Evolutionary conservation across 2,888 invertebrate species (phyloP), one percentile per base, ranked within the genome.

Genomic region (Alviniconcha strummeri): DNA sequence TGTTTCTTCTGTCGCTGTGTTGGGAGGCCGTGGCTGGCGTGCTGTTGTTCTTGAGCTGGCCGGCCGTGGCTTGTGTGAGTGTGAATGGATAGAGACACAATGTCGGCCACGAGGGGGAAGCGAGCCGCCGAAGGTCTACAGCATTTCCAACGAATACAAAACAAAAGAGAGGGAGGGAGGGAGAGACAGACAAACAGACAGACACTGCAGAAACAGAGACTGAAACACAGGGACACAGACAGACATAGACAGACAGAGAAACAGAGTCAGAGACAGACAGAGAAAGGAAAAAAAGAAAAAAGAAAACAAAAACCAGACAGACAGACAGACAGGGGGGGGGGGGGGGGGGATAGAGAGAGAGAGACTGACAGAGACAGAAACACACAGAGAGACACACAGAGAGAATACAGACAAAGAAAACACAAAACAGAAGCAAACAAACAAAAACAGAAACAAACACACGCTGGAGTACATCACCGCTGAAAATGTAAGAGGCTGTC

Each of bases 401-500:
- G 15, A 64, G 15, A 15, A 64, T 13, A 64, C 1, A 64, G 15
- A 64, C 11, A 64, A 64, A 64, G 15, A 64, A 15, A 64, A 64
- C 1, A 64, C 64, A 64, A 64, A 64, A 64, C 9, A 64, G 64
- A 64, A 64, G 64, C 9, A 64, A 64, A 4, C 64, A 64, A 15
- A 64, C 9, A 15, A 15, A 64, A 1, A 64, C 15, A 64, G 4
- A 64, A 64, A 4, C 36, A 36, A 36, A 36, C 36, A 36, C 1
- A 3, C 36, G 36, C 3, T 36, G 36, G 36, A 36, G 36, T 36
- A 36, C 36, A 36, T 64, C 11, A 15, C 1, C 4, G 64, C 4
- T 64, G 64, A 64, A 64, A 64, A 64, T 13, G 64, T 13, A 64
- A 64, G 64, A 64, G 78, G 85, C 83, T 84, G 84, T 84, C 83